These are phyloP conservation scores for Polyergus mexicanus DNA, from an alignment of 1,140 invertebrate species.

Conservation along the genomic window DNA sequence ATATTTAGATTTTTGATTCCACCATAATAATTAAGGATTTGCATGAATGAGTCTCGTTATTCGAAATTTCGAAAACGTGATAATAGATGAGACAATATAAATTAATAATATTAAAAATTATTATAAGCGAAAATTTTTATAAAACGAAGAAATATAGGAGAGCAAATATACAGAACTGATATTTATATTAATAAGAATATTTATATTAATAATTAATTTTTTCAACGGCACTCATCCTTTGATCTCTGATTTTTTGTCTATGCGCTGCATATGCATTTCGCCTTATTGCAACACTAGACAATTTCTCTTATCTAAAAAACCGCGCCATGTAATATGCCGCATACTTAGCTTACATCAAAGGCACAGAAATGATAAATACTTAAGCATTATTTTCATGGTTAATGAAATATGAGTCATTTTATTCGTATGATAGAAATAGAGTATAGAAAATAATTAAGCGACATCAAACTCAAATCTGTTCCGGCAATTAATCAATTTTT, in stretches of 20 bases:
- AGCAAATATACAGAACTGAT: not conserved
- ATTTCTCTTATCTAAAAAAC: not conserved
- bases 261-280: not conserved
- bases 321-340: constrained; percentile 1
- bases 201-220: not conserved
- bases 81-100: not conserved
- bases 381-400: constrained; percentile 26
- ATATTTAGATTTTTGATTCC: not conserved
- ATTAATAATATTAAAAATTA: not conserved
- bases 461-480: constrained; percentile 3
- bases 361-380: constrained; percentile 36
- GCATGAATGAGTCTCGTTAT: not conserved
- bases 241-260: not conserved
- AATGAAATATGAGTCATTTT: constrained; percentile 36
- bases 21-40: not conserved
- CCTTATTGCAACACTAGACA: not conserved
- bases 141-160: not conserved
- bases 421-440: constrained; percentile 23
- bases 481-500: not conserved
- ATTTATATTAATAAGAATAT: not conserved
- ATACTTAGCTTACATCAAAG: constrained; percentile 45
- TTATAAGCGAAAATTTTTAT: not conserved
- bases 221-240: not conserved
- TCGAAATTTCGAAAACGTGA: not conserved
- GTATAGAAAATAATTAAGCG: constrained; percentile 14